A percentile compares a stretch with the other conserved stretches of the same genome.
Conservation (phyloP, 2,797 vertebrate species). For the Salmo trutta region DNA sequence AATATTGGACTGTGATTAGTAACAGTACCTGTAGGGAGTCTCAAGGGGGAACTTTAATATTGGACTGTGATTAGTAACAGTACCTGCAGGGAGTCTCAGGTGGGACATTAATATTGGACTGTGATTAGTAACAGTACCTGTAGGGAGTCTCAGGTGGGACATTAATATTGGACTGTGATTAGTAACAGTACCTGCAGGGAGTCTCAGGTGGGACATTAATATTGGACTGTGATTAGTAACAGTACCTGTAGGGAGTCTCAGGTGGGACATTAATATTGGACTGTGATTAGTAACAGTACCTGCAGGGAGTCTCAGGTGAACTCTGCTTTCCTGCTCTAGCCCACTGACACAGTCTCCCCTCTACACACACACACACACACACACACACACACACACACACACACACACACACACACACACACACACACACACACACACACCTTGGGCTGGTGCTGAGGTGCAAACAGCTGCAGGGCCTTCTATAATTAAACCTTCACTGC, state of each 20-base stretch:
- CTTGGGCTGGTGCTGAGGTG: conserved; percentile 31
- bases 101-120: conserved; percentile 36
- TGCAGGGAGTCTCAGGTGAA: conserved; percentile 21
- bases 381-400: conserved; percentile 5
- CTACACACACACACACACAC: not conserved
- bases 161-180: conserved; percentile 35
- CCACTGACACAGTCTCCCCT: conserved; percentile 48
- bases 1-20: too few relatives aligned
- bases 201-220: conserved; percentile 36
- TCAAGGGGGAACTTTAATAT: conserved; percentile 26
- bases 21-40: too few relatives aligned
- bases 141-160: conserved; percentile 22
- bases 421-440: not conserved
- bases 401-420: conserved; percentile 4
- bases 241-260: conserved; percentile 16
- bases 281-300: conserved; percentile 25
- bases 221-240: conserved; percentile 26
- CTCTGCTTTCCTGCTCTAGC: conserved; percentile 19
- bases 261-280: conserved; percentile 36
- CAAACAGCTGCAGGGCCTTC: conserved; percentile 65
- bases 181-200: conserved; percentile 17
- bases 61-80: conserved; percentile 23
- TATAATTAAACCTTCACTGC: conserved; percentile 66
- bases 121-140: conserved; percentile 26
- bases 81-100: conserved; percentile 18